phyloP scores from a whole-genome alignment of 2,888 invertebrate genomes.

The Drosophila birchii region DNA sequence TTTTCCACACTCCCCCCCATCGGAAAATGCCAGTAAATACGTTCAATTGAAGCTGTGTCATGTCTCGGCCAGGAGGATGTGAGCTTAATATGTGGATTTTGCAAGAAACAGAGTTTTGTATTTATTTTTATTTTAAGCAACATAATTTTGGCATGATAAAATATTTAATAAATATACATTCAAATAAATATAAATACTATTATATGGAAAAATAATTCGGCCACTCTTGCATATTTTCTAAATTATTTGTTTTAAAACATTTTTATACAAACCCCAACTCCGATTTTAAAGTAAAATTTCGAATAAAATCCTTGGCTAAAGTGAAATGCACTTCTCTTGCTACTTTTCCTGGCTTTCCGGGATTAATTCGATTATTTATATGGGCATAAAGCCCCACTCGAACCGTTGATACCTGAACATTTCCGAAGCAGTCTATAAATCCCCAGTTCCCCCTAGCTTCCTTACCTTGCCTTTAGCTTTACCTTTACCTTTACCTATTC shows the following conservation, averaged over 20 bases:
- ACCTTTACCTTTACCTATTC: not conserved
- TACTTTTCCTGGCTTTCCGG: conserved; percentile 20
- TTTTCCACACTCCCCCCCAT: not conserved
- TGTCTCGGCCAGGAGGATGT: not conserved
- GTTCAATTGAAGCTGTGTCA: conserved; percentile 20
- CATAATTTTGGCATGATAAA: not conserved
- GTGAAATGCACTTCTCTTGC: conserved; percentile 3
- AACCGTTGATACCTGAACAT: conserved; percentile 40
- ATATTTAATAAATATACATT: no score
- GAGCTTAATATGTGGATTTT: conserved; percentile 5
- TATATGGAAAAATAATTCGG: no score
- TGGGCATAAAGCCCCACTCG: conserved; percentile 17
- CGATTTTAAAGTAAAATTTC: not conserved
- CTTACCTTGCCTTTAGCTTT: conserved; percentile 2
- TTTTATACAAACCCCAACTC: not conserved
- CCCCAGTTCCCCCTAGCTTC: conserved; percentile 14
- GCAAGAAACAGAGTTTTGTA: not conserved
- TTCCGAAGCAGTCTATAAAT: conserved; percentile 39
- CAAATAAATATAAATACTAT: no score
- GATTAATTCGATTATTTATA: conserved; percentile 43
- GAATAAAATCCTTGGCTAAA: not conserved
- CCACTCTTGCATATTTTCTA: no score
- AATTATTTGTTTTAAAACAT: no score
- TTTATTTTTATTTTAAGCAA: not conserved
- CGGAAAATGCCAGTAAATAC: conserved; percentile 18